Evolutionary conservation across 2,113 vertebrate species (phyloP).

Genomic region (Pao palembangensis): DNA sequence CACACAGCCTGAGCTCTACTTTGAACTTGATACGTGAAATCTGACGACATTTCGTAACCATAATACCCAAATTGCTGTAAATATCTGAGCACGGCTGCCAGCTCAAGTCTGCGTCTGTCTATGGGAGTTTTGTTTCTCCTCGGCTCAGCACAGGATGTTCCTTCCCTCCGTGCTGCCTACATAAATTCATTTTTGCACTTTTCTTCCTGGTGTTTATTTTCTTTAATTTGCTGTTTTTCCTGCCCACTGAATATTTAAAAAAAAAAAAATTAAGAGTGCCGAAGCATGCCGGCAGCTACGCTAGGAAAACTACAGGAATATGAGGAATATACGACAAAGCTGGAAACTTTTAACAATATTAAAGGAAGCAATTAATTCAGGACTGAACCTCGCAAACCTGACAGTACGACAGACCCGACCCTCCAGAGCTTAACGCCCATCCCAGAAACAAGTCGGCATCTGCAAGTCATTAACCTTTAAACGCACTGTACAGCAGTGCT

Average conservation of each 20-base stretch:
- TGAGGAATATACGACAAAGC: constrained; percentile 2
- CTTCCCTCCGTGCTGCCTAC: constrained; percentile 37
- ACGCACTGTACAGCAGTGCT: constrained; percentile 55
- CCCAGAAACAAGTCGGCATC: constrained; percentile 55
- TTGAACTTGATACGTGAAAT: not conserved
- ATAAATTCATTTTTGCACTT: constrained; percentile 51
- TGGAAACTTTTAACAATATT: not conserved
- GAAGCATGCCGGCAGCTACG: constrained; percentile 26
- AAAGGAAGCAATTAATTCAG: not conserved
- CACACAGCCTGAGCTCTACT: not conserved
- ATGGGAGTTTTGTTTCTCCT: not conserved
- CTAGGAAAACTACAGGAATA: not conserved
- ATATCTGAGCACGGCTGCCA: not conserved
- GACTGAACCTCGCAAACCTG: constrained; percentile 23
- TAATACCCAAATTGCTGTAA: too few relatives aligned
- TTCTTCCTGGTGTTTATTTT: constrained; percentile 45
- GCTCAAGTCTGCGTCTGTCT: not conserved
- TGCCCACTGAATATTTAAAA: constrained; percentile 50
- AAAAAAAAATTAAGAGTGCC: constrained; percentile 37
- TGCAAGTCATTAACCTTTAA: constrained; percentile 68
- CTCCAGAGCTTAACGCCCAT: constrained; percentile 32
- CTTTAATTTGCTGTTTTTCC: constrained; percentile 57
- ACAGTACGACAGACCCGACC: constrained; percentile 31
- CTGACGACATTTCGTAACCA: not conserved
- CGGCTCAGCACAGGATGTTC: constrained; percentile 13